Evolutionary conservation across 2,113 vertebrate species (phyloP).

Genomic region (Cavia porcellus): DNA sequence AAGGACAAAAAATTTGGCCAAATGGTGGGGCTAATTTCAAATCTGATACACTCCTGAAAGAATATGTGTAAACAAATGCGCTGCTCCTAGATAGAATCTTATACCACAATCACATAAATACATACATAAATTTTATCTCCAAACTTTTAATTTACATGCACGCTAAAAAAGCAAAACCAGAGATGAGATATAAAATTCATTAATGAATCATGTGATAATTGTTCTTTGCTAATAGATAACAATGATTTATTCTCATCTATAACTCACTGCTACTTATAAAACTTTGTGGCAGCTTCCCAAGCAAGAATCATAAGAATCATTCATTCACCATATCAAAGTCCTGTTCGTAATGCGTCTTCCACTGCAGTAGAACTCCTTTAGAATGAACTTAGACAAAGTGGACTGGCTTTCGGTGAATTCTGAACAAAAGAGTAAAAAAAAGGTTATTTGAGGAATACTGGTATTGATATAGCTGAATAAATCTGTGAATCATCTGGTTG

Average conservation of each 20-base stretch:
- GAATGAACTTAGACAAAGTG: background rate
- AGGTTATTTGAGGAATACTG: background rate
- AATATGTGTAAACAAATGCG: background rate
- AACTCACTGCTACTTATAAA: background rate
- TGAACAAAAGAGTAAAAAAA: constrained; percentile 23
- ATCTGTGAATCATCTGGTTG: background rate
- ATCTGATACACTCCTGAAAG: background rate
- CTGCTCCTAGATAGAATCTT: background rate
- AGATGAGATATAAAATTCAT: background rate
- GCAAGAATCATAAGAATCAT: background rate
- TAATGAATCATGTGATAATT: background rate
- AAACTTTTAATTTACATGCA: background rate
- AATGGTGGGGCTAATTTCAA: background rate
- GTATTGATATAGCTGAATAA: background rate
- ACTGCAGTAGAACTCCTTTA: background rate
- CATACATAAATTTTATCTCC: background rate
- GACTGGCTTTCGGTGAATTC: background rate
- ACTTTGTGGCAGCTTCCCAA: background rate
- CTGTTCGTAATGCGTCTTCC: background rate
- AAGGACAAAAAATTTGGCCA: background rate
- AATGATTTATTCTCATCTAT: background rate
- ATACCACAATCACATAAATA: background rate
- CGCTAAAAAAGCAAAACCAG: background rate
- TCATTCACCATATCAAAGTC: no score
- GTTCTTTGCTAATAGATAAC: background rate